Evolutionary conservation across 1,140 invertebrate species (phyloP).

Genomic region (Heliconius hermathena): DNA sequence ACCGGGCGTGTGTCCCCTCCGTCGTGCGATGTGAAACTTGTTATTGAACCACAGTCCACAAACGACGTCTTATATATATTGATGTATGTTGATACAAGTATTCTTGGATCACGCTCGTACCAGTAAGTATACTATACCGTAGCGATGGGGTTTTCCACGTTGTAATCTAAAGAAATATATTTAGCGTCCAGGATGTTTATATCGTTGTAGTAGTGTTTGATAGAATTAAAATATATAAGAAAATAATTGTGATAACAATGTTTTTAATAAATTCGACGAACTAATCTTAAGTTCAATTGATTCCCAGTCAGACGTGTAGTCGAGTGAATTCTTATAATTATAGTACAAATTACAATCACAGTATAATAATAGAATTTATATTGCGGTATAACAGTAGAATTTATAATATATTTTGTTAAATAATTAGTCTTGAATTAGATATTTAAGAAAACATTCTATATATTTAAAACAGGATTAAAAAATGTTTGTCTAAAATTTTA

Average conservation of each 20-base stretch:
- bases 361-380: no score
- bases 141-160: conserved; percentile 2
- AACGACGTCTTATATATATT: conserved; percentile 51
- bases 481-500: no score
- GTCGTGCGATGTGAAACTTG: conserved; percentile 63
- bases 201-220: not conserved
- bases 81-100: conserved; percentile 21
- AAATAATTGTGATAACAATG: not conserved
- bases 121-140: not conserved
- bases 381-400: no score
- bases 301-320: not conserved
- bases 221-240: not conserved
- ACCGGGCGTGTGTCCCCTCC: conserved; percentile 53
- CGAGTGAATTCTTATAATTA: not conserved
- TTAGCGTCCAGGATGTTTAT: not conserved
- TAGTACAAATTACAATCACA: no score
- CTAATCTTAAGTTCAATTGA: not conserved
- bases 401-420: no score
- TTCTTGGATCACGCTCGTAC: conserved; percentile 8
- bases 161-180: conserved; percentile 2
- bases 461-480: no score
- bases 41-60: conserved; percentile 40
- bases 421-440: no score
- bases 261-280: not conserved
- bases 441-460: no score